Evolutionary conservation across 2,888 invertebrate species (phyloP).

Genomic region (Papilio demoleus): DNA sequence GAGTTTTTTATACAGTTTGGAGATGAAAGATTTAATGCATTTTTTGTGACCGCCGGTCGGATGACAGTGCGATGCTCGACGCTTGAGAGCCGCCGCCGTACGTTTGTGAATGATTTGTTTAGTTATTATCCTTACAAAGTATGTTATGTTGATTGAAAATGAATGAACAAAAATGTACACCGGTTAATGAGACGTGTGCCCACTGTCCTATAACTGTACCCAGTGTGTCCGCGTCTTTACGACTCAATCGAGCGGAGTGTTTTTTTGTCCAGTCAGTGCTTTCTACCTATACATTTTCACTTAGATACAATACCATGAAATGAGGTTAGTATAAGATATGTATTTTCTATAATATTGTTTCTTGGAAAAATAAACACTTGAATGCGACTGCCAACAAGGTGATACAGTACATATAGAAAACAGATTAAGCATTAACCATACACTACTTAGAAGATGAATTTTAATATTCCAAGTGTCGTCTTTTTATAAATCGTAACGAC

Average conservation of each 20-base stretch:
- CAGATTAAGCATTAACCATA: no score
- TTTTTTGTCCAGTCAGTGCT: conserved; percentile 36
- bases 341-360: conserved; percentile 26
- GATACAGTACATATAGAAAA: no score
- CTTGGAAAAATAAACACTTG: conserved; percentile 22
- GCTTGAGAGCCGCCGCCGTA: conserved; percentile 54
- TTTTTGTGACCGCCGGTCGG: conserved; percentile 62
- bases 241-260: conserved; percentile 37
- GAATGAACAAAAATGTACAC: background rate
- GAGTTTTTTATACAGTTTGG: conserved; percentile 53
- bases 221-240: conserved; percentile 27
- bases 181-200: conserved; percentile 10
- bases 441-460: no score
- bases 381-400: background rate
- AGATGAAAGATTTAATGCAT: conserved; percentile 54
- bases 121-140: conserved; percentile 29
- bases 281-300: conserved; percentile 37
- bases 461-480: no score
- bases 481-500: no score
- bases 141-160: conserved; percentile 18
- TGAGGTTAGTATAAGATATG: conserved; percentile 18
- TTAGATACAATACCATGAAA: conserved; percentile 29
- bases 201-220: background rate
- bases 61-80: conserved; percentile 56
- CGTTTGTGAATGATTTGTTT: conserved; percentile 52